Evolutionary conservation across 2,888 invertebrate species (phyloP), one percentile per base, ranked within the genome.

Genomic region (Lysandra bellargus): DNA sequence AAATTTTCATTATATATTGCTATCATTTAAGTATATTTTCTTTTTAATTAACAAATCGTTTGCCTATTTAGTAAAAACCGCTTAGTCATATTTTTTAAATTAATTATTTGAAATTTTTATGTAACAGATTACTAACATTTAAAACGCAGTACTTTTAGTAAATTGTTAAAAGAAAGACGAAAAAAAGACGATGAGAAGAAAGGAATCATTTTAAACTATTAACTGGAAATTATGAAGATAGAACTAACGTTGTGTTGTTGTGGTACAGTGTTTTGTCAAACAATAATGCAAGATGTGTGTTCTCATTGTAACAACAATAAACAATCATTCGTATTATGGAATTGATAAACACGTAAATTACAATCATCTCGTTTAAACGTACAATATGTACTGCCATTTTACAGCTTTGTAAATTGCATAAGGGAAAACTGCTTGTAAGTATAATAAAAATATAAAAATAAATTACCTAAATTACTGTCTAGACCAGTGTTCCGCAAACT

Each of bases 251-350:
- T 69, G 14, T 37, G 33, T 69, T 61, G 23, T 61, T 69, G 33
- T 33, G 33, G 37, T 1, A 33, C 14, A 4, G 64, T 37, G 69
- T 69, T 69, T 69, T 17, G 17, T 14, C 12, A 69, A 69, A 14
- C 69, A 69, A 69, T 17, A 57, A 57, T 77, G 77, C n/a, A 30
- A 6, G n/a, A 23, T 57, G 17, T 77, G 12, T 9, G 9, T 77
- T 57, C 37, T 37, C 57, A 77, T 77, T 77, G 33, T 37, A 57
- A 60, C 60, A 57, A n/a, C 33, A 69, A 69, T 5, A 37, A 69
- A 37, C 69, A 69, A 69, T 37, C 69, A 69, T 69, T 69, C 23
- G 30, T 64, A 64, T 64, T 61, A 33, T 69, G 69, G 69, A 14
- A 69, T 69, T 37, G 14, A 69, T 37, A 17, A 69, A 69, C 69